phyloP scores from a whole-genome alignment of 2,113 vertebrate species.

The Cyanoramphus novaezelandiae region DNA sequence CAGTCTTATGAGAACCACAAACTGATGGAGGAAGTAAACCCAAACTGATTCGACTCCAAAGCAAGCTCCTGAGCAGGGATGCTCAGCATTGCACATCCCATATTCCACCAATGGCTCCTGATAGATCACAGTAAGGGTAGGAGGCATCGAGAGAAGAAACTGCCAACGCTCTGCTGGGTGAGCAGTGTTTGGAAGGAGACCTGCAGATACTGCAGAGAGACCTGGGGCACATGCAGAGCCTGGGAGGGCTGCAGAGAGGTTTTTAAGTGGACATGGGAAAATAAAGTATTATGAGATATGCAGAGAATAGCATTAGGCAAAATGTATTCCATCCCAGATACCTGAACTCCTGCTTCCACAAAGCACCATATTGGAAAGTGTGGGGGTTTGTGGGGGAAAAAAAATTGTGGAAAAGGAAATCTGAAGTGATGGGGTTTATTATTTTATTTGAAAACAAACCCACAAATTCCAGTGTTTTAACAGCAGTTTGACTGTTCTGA shows the following conservation, averaged over 20 bases:
- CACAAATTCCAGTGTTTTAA: neutral
- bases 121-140: neutral
- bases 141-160: neutral
- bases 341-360: neutral
- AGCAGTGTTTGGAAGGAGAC: neutral
- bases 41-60: neutral
- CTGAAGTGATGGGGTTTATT: neutral
- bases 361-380: neutral
- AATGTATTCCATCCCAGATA: neutral
- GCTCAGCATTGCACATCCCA: neutral
- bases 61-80: neutral
- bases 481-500: neutral
- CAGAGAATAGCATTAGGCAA: neutral
- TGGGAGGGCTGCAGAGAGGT: neutral
- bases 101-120: neutral
- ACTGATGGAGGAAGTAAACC: neutral
- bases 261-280: neutral
- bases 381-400: neutral
- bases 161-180: neutral
- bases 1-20: neutral
- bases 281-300: neutral
- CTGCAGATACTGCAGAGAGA: neutral
- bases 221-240: neutral
- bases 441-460: neutral
- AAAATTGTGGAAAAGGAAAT: neutral